These are phyloP conservation scores for Drosophila eohydei DNA, from an alignment of 2,888 invertebrate species.

Conservation along the genomic window DNA sequence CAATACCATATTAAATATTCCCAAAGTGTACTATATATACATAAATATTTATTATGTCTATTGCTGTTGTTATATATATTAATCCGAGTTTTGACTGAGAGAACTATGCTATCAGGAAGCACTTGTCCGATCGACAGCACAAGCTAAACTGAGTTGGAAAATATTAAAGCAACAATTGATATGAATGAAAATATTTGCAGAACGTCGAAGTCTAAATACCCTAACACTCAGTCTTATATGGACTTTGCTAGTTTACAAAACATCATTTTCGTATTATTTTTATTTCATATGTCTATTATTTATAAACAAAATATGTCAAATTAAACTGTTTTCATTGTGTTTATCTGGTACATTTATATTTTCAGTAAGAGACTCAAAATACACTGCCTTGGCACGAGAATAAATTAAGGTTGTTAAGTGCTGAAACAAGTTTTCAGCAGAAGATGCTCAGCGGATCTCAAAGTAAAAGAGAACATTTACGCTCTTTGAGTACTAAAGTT, in stretches of 20 bases:
- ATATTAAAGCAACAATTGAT: conserved; percentile 11
- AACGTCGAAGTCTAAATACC: conserved; percentile 4
- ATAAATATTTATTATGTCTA: not conserved
- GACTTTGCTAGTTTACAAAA: not conserved
- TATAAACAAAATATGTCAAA: not conserved
- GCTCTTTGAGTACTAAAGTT: not conserved
- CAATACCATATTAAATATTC: conserved; percentile 21
- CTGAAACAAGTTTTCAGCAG: conserved; percentile 41
- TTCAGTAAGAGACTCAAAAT: not conserved
- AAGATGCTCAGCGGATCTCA: not conserved
- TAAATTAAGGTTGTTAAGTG: not conserved
- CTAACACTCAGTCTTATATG: not conserved
- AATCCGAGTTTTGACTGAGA: conserved; percentile 8
- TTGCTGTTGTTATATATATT: not conserved
- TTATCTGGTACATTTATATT: not conserved
- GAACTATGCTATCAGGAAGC: conserved; percentile 14
- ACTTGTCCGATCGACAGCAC: conserved; percentile 45
- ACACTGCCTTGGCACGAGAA: conserved; percentile 3
- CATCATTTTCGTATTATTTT: not conserved
- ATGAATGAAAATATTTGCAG: not conserved
- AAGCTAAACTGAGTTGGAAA: conserved; percentile 52
- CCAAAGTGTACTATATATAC: not conserved
- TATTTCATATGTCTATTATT: not conserved
- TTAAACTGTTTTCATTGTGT: not conserved
- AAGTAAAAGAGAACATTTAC: conserved; percentile 3